Base-by-base conservation (phyloP, 1,140 invertebrate species). In the Heliothis virescens region DNA sequence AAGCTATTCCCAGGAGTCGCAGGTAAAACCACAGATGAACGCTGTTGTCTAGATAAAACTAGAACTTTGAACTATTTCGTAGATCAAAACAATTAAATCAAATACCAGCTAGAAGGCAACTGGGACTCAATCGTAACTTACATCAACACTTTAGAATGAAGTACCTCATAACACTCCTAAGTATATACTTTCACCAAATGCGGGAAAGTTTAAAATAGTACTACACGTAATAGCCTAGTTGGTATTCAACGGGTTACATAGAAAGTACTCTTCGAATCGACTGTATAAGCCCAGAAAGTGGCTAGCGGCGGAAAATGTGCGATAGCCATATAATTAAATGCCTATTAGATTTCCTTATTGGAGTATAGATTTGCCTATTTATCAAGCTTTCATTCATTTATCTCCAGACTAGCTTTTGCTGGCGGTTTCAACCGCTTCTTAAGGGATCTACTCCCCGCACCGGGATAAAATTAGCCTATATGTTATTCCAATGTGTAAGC, bases 151-250 rank as follows among this genome's bases (percentile, higher is more conserved):
- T 69, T 48, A 52, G 1, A 16, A 21, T 1, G 9, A 15, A 52
- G 34, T 53, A 29, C 18, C 48, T n/a, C 48, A 69, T 69, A 26
- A 69, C 18, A 69, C 18, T 21, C 12, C 4, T 65, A 18, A 48
- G 5, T 18, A 48, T 18, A 26, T 53, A 29, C 48, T 69, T 69
- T 69, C 65, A 69, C 65, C 16, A n/a, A 69, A 69, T 52, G 48
- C 29, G 13, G 48, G 65, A 29, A 69, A 69, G 65, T 69, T 1
- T 15, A 69, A 52, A 69, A 52, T 18, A 26, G 48, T 26, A 15
- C 2, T 7, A 9, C 12, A 15, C 16, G 41, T 26, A 52, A 53
- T 52, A 26, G 48, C 13, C 48, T 69, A 15, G 41, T 69, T 69
- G 65, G 65, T 26, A 69, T 69, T 69, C 65, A 69, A 2, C 18